Conservation (phyloP, 2,888 invertebrate genomes). For the Eupithecia abbreviata region DNA sequence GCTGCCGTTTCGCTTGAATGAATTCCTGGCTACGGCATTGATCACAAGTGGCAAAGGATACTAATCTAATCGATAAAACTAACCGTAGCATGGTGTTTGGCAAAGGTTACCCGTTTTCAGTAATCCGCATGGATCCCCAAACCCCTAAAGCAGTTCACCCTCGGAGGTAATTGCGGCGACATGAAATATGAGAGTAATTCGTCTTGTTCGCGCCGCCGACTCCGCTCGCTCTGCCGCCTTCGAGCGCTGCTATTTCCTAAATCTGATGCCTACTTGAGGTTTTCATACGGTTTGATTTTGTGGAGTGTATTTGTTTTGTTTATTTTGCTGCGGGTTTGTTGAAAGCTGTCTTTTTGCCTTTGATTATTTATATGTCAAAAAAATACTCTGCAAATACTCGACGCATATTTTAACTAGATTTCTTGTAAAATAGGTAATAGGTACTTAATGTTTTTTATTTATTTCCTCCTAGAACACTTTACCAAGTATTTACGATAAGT, state of each 20-base stretch:
- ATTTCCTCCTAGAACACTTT: background rate
- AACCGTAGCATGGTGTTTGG: background rate
- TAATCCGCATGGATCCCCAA: slow-evolving; percentile 23
- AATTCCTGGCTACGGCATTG: too few species aligned
- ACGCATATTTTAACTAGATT: too few species aligned
- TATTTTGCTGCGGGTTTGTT: background rate
- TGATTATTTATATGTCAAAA: too few species aligned
- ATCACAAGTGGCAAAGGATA: too few species aligned
- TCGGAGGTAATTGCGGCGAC: slow-evolving; percentile 56
- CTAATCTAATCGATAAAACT: too few species aligned
- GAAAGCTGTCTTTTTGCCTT: background rate
- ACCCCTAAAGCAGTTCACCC: slow-evolving; percentile 31
- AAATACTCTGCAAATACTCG: too few species aligned
- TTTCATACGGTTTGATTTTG: background rate
- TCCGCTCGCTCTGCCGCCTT: slow-evolving; percentile 31
- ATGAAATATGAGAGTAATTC: slow-evolving; percentile 55
- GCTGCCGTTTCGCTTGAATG: too few species aligned
- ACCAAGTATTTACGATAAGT: background rate
- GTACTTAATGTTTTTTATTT: too few species aligned
- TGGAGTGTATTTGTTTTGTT: background rate
- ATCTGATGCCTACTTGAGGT: slow-evolving; percentile 14
- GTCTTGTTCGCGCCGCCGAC: slow-evolving; percentile 49
- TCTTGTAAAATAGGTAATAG: too few species aligned
- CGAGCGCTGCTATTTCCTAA: slow-evolving; percentile 19
- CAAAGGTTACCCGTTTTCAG: slow-evolving; percentile 6